A percentile compares a stretch with the other conserved stretches of the same genome.
Conservation (phyloP, 35 echinoderm and acorn worm genomes). For the Apostichopus parvimensis region DNA sequence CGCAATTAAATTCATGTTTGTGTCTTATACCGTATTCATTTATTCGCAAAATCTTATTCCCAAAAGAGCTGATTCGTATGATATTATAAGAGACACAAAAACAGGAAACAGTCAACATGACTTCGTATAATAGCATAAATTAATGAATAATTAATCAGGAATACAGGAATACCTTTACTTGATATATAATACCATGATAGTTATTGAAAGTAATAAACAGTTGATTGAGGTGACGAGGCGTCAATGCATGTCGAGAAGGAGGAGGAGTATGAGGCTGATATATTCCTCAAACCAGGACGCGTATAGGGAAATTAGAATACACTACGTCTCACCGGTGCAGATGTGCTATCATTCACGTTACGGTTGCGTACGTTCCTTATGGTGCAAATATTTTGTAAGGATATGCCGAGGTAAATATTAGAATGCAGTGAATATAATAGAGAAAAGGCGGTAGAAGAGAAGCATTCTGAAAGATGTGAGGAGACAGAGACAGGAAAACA, state of each 20-base stretch:
- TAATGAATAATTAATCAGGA: not conserved
- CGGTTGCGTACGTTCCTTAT: not conserved
- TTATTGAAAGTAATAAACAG: not conserved
- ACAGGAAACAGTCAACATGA: not conserved
- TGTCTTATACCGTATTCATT: no score
- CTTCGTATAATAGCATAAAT: not conserved
- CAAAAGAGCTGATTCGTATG: not conserved
- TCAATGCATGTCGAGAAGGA: not conserved
- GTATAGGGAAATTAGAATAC: not conserved
- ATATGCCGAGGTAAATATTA: no score
- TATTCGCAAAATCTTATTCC: not conserved
- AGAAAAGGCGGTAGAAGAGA: no score
- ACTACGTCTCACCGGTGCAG: not conserved
- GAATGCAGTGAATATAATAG: no score
- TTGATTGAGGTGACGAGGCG: not conserved
- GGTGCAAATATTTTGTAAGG: no score
- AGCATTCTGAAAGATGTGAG: no score
- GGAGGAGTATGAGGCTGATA: not conserved
- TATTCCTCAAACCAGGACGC: not conserved
- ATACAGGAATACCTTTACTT: not conserved
- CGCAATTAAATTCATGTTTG: no score
- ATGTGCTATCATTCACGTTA: not conserved
- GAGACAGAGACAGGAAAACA: no score
- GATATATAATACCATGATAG: not conserved
- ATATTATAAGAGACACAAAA: not conserved